A percentile compares a stretch with the other conserved stretches of the same genome.
These are phyloP conservation scores for Rhopalosiphum nymphaeae DNA, from an alignment of 2,888 invertebrate genomes.

Conservation along the genomic window DNA sequence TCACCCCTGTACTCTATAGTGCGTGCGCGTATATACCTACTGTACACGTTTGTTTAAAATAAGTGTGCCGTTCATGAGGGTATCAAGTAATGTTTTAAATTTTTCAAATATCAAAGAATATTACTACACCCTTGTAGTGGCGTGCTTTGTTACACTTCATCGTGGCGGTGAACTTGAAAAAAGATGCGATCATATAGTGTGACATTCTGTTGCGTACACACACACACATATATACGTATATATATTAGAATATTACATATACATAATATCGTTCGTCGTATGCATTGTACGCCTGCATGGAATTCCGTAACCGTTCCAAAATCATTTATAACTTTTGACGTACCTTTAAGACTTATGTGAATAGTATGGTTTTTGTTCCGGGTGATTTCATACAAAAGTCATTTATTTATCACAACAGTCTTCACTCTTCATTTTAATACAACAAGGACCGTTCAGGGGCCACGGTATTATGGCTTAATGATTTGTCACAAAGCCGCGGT, in stretches of 20 bases:
- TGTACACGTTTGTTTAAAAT: background rate
- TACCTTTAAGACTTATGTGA: background rate
- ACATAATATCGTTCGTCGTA: background rate
- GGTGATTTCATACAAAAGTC: background rate
- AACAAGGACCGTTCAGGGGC: background rate
- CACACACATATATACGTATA: background rate
- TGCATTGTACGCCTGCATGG: background rate
- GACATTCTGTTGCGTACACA: background rate
- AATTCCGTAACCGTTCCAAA: background rate
- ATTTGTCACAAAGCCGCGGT: background rate
- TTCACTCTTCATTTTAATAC: background rate
- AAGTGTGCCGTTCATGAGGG: background rate
- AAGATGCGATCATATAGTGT: background rate
- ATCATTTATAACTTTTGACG: conserved; percentile 15
- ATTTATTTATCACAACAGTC: background rate
- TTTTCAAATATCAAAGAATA: background rate
- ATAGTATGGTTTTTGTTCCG: background rate
- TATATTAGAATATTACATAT: background rate
- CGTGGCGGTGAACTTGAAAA: background rate
- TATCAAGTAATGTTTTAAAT: background rate
- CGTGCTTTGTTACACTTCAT: background rate
- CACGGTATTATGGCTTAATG: background rate
- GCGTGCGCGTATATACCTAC: background rate
- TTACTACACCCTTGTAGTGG: background rate
- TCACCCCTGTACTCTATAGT: background rate